phyloP scores from a whole-genome alignment of 1,140 invertebrate species.

The Cepaea nemoralis region DNA sequence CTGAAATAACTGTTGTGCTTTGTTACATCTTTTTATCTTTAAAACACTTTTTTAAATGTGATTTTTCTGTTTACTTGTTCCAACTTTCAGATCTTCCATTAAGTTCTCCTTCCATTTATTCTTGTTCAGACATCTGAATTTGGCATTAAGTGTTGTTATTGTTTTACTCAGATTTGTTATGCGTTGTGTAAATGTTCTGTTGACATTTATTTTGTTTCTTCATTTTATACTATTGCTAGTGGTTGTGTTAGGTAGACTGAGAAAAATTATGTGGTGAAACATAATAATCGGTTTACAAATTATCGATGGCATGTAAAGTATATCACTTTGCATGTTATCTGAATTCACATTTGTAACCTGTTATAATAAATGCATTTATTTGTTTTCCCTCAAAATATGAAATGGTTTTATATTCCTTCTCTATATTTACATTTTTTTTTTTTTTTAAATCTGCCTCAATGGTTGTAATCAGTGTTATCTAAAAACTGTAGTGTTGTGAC shows the following conservation, averaged over 20 bases:
- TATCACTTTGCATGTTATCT: too few species aligned
- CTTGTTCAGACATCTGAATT: not conserved
- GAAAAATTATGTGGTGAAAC: not conserved
- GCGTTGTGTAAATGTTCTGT: not conserved
- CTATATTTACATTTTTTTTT: not conserved
- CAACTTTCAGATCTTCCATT: not conserved
- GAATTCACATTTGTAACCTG: too few species aligned
- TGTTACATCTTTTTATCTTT: not conserved
- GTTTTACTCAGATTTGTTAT: not conserved
- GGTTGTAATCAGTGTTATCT: too few species aligned
- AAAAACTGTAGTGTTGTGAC: too few species aligned
- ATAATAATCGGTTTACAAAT: not conserved
- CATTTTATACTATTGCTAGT: not conserved
- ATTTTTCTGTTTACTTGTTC: not conserved
- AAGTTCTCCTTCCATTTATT: not conserved
- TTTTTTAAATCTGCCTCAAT: too few species aligned
- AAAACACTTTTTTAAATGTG: not conserved
- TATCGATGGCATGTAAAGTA: not conserved
- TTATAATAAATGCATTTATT: too few species aligned
- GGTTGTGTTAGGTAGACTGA: not conserved
- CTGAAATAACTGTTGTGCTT: not conserved
- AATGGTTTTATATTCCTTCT: not conserved
- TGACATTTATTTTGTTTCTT: not conserved
- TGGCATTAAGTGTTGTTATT: not conserved
- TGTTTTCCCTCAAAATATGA: too few species aligned